A percentile compares a stretch with the other conserved stretches of the same genome.
Evolutionary conservation across 2,888 invertebrate species (phyloP).

Genomic region (Orthosia gracilis): DNA sequence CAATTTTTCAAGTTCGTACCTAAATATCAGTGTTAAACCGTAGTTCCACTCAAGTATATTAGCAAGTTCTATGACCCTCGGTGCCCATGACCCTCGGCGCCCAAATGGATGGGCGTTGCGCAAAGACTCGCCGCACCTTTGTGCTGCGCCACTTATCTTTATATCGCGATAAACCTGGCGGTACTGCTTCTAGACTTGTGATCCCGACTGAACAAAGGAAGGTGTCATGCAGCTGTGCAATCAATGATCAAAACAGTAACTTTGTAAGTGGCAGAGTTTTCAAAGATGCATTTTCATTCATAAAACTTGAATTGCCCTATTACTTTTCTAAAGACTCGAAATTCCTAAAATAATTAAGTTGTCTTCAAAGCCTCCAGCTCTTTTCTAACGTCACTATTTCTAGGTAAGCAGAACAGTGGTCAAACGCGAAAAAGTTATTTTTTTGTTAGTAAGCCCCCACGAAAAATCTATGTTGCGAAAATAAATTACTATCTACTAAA

Average conservation of each 20-base stretch:
- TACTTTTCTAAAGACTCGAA: not conserved
- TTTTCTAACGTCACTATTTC: not conserved
- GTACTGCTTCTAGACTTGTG: constrained; percentile 18
- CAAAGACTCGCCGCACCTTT: constrained; percentile 34
- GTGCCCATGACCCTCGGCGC: constrained; percentile 31
- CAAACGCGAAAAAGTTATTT: not conserved
- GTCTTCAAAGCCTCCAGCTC: not conserved
- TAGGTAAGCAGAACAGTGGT: not conserved
- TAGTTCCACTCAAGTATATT: constrained; percentile 38
- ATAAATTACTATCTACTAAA: not conserved
- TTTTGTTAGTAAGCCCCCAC: not conserved
- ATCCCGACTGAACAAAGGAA: not conserved
- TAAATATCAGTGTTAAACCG: not conserved
- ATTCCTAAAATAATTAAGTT: not conserved
- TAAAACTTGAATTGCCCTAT: not conserved
- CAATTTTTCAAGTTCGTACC: not conserved
- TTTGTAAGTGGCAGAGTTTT: not conserved
- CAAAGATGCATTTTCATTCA: not conserved
- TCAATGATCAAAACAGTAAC: not conserved
- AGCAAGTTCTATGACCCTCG: constrained; percentile 48
- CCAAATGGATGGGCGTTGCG: constrained; percentile 50
- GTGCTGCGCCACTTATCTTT: constrained; percentile 52
- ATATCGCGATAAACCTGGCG: constrained; percentile 39
- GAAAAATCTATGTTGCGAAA: not conserved
- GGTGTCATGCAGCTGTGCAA: not conserved